Conservation (phyloP, 2,797 vertebrate species). For the Chiloscyllium punctatum region DNA sequence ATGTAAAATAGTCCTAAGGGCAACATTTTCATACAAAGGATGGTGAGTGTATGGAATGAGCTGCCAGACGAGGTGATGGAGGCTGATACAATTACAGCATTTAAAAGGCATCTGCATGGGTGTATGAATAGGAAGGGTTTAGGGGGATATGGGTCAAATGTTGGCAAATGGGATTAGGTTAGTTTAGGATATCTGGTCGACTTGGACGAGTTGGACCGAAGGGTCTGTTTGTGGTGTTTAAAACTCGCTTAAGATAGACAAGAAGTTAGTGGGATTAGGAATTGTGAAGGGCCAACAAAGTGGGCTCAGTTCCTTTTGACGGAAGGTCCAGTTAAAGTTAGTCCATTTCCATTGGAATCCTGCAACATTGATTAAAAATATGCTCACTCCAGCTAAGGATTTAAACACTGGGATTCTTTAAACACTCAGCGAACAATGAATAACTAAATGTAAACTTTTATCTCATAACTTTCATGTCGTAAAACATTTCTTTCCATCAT, state of each 20-base stretch:
- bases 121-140: too few relatives aligned
- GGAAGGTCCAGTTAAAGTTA: neutral
- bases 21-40: too few relatives aligned
- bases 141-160: too few relatives aligned
- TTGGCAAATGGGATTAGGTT: too few relatives aligned
- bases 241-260: neutral
- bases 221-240: too few relatives aligned
- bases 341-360: neutral
- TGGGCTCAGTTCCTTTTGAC: neutral
- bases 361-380: neutral
- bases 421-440: neutral
- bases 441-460: neutral
- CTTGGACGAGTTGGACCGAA: too few relatives aligned
- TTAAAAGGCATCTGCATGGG: too few relatives aligned
- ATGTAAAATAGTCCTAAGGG: too few relatives aligned
- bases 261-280: neutral
- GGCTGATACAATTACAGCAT: too few relatives aligned
- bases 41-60: too few relatives aligned
- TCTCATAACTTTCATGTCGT: neutral
- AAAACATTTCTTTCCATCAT: neutral
- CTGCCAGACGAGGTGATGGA: too few relatives aligned
- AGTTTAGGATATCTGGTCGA: too few relatives aligned
- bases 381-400: neutral
- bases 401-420: neutral
- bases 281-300: neutral